A percentile compares a stretch with the other conserved stretches of the same genome.
phyloP scores from a whole-genome alignment of 1,140 invertebrate genomes.

The Trichoplusia ni region DNA sequence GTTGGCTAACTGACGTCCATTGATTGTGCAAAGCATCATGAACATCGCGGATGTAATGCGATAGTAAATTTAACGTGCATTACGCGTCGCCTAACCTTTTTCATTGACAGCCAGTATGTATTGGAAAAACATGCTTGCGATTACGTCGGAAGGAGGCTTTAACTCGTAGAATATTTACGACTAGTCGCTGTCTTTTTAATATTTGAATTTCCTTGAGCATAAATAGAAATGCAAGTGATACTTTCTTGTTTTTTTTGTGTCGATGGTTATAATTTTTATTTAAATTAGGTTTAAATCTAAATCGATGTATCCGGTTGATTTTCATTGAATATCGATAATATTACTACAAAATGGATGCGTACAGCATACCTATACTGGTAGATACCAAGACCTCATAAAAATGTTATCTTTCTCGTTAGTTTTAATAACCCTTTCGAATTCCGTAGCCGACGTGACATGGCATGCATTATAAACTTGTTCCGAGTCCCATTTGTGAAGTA shows the following conservation, averaged over 20 bases:
- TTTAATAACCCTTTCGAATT: conserved; percentile 22
- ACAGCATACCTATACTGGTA: too few species aligned
- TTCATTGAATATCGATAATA: too few species aligned
- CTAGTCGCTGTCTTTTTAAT: neutral
- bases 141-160: conserved; percentile 15
- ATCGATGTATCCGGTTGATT: too few species aligned
- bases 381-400: conserved; percentile 6
- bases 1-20: conserved; percentile 21
- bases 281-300: too few species aligned
- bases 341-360: too few species aligned
- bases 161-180: conserved; percentile 1
- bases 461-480: conserved; percentile 19
- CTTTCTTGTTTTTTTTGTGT: too few species aligned
- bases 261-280: too few species aligned
- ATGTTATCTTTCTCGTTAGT: conserved; percentile 18
- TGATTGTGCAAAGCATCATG: conserved; percentile 29
- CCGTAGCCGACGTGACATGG: conserved; percentile 16
- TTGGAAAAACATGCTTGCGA: conserved; percentile 10
- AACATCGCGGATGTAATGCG: conserved; percentile 28
- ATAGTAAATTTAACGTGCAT: conserved; percentile 27
- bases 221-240: too few species aligned
- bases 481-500: neutral
- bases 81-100: conserved; percentile 12
- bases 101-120: conserved; percentile 1
- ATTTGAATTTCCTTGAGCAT: too few species aligned